Conservation (phyloP, 2,113 vertebrate species). For the Ariopsis seemanni region DNA sequence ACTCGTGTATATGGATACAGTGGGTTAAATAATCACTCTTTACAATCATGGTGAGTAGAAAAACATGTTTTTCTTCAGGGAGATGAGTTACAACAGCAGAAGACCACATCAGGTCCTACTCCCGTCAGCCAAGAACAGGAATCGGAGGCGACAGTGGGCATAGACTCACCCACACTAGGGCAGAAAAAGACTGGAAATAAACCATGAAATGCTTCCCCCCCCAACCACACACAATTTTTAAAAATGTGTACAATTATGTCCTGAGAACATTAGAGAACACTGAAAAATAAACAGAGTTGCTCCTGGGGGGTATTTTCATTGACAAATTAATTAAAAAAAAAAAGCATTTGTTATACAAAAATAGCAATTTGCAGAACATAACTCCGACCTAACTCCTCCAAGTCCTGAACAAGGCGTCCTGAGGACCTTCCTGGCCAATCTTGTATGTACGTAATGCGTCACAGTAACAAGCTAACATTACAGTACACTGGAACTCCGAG, state of each 20-base stretch:
- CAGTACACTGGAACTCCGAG: too few species aligned
- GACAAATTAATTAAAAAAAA: not conserved
- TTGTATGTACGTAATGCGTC: too few species aligned
- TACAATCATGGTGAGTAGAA: not conserved
- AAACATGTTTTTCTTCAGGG: not conserved
- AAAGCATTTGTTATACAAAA: too few species aligned
- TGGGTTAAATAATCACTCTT: not conserved
- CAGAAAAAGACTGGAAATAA: not conserved
- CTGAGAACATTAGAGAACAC: too few species aligned
- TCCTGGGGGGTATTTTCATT: too few species aligned
- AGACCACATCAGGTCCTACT: not conserved
- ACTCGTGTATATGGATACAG: not conserved
- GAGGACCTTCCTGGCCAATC: too few species aligned
- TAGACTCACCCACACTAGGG: not conserved
- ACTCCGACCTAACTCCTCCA: too few species aligned
- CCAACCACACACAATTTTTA: too few species aligned
- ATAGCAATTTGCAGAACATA: too few species aligned
- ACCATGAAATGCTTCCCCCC: not conserved
- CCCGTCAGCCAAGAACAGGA: not conserved
- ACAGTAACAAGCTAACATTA: too few species aligned
- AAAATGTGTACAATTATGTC: not conserved
- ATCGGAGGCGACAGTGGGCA: not conserved
- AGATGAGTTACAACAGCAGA: not conserved
- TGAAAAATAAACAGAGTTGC: not conserved
- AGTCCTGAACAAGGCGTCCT: too few species aligned